Base-by-base conservation (phyloP, 2,113 vertebrate species). In the Abramis brama region DNA sequence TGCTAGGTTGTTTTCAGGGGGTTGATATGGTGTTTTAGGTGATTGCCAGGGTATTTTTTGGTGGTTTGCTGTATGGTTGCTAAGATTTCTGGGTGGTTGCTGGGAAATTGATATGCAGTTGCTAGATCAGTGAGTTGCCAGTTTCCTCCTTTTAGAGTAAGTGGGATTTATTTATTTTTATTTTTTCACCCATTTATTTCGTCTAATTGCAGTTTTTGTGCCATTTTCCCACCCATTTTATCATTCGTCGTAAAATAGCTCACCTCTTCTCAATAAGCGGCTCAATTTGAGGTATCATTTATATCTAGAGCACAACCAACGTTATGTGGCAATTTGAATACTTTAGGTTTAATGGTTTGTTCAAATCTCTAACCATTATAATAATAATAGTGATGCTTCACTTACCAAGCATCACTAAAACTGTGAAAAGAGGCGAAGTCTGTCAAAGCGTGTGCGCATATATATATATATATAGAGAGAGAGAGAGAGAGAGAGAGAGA, bases 401-500 rank as follows among this genome's bases (percentile, higher is more conserved):
- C 17, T 55, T 30, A 33, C 47, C 75, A 33, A 73, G 30, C 68
- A 36, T 73, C 33, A 39, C 17, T 23, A 73, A 50, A 77, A 76
- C 25, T 52, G 21, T 84, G 33, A 52, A 59, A 45, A n/a, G 15
- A 39, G 36, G 25, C 43, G n/a, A 70, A 36, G 30, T 21, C 64
- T 68, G 30, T 33, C 17, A 70, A 33, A 27, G 12, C 21, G 43
- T 75, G 9, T 19, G 10, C 2, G 25, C 30, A 10, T 73, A 23
- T 27, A 15, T 45, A 11, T 73, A 70, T 70, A 36, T 19, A 68
- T 6, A 33, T 0, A 33, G 3, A 8, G 7, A 43, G 39, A 43
- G 39, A 43, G 39, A 9, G 39, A 43, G 43, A 70, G 1, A 43
- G 43, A 75, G 86, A 64, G 86, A 88, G 85, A n/a, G n/a, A n/a